Evolutionary conservation across 2,113 vertebrate genomes (phyloP), one percentile per base, ranked within the genome.

Genomic region (Zapus hudsonius): DNA sequence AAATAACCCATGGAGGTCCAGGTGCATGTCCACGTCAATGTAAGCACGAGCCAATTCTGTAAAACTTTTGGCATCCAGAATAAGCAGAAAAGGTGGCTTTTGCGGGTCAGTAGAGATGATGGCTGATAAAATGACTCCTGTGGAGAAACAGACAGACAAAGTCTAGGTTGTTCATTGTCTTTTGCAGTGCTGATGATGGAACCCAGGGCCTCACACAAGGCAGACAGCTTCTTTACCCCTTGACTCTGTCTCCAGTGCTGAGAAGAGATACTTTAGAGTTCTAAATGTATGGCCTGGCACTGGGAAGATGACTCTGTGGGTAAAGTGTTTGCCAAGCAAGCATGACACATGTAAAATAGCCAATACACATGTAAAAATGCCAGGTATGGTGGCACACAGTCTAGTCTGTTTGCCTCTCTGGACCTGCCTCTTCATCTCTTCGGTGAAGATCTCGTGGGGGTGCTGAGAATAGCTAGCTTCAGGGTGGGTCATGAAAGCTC

Each of bases 1-100:
- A 83, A 99, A 99, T 17, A 98, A 38, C 29, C 99, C 99, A 0
- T 99, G 99, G 96, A 99, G 97, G 80, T 99, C 99, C 94, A 98
- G 95, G 36, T 98, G 98, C 84, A 99, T 84, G 9, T 98, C 97
- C 10, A 93, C 94, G 4, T 98, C 94, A 12, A 99, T 84, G 0
- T 66, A 96, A 3, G 99, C 99, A 1, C 99, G 98, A 33, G 98
- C 99, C 11, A 99, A 38, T 95, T 99, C 99, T 83, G 98, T 98
- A 42, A 99, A 99, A 0, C 98, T 99, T 96, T 96, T 99, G 89
- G 98, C 99, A 95, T 99, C 99, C 85, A 99, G 97, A 72, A 99
- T 61, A 72, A 99, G 97, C 44, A 99, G 94, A 96, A 99, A 99
- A 84, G 98, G 95, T 0, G 89, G 86, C 96, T 98, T 96, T 25